These are phyloP conservation scores for Cathartes aura DNA, from an alignment of 2,113 vertebrate species.

Conservation along the genomic window DNA sequence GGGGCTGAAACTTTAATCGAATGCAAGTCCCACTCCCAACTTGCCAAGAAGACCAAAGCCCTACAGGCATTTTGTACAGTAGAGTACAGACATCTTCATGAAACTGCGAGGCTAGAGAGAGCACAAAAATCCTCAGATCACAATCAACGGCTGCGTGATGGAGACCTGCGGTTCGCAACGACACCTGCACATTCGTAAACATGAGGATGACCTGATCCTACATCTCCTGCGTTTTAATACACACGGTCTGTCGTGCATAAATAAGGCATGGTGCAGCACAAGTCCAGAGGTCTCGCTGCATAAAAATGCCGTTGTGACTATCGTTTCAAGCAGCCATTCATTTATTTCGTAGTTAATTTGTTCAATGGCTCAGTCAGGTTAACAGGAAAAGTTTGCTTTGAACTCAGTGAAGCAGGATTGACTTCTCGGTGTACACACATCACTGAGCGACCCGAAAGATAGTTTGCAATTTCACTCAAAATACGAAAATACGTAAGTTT, in stretches of 20 bases:
- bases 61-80: neutral
- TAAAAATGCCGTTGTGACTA: neutral
- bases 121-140: neutral
- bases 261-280: neutral
- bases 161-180: neutral
- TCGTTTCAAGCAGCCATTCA: neutral
- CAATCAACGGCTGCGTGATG: accelerated
- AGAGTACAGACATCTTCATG: neutral
- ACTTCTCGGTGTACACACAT: neutral
- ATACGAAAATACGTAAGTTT: neutral
- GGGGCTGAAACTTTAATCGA: neutral
- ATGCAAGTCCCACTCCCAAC: neutral
- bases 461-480: neutral
- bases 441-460: neutral
- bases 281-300: neutral
- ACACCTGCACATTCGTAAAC: accelerated
- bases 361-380: neutral
- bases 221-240: neutral
- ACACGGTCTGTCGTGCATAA: neutral
- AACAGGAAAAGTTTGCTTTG: neutral
- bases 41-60: neutral
- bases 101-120: neutral
- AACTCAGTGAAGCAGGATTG: neutral
- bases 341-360: neutral
- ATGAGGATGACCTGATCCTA: neutral